These are phyloP conservation scores for Melanotaenia nigrans DNA, from an alignment of 2,797 vertebrate species.

Conservation along the genomic window DNA sequence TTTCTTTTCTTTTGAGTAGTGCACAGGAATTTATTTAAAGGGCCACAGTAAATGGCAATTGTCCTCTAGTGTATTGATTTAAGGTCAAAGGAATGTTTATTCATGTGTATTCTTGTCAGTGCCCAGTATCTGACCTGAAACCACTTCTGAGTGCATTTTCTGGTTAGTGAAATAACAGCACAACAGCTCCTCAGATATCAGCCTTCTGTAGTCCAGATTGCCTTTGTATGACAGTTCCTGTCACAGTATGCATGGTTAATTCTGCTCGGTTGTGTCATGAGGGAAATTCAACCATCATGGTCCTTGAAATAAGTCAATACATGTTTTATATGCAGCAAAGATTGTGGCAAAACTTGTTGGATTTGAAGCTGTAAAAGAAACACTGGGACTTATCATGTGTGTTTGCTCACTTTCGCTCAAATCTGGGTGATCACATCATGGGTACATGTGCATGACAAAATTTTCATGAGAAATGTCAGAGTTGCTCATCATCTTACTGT, in stretches of 20 bases:
- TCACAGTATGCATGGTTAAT: no score
- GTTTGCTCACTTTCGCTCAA: neutral
- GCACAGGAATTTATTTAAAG: neutral
- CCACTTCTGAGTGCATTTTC: conserved; percentile 20
- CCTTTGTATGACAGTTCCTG: neutral
- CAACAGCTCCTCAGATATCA: neutral
- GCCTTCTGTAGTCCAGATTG: neutral
- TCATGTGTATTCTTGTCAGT: neutral
- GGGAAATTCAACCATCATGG: neutral
- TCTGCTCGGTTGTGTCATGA: neutral
- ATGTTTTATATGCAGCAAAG: neutral
- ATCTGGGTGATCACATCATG: neutral
- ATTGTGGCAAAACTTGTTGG: neutral
- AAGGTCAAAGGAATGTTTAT: neutral
- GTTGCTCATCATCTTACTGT: neutral
- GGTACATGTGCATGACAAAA: no score
- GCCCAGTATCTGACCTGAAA: conserved; percentile 25
- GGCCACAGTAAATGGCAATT: neutral
- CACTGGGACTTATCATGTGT: neutral
- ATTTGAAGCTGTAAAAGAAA: neutral
- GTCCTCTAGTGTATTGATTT: conserved; percentile 3
- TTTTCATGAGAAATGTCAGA: neutral
- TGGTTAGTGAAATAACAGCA: conserved; percentile 7
- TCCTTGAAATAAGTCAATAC: neutral
- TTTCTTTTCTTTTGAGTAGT: neutral